Evolutionary conservation across 2,113 vertebrate genomes (phyloP), one percentile per base, ranked within the genome.

Genomic region (Coregonus clupeaformis): DNA sequence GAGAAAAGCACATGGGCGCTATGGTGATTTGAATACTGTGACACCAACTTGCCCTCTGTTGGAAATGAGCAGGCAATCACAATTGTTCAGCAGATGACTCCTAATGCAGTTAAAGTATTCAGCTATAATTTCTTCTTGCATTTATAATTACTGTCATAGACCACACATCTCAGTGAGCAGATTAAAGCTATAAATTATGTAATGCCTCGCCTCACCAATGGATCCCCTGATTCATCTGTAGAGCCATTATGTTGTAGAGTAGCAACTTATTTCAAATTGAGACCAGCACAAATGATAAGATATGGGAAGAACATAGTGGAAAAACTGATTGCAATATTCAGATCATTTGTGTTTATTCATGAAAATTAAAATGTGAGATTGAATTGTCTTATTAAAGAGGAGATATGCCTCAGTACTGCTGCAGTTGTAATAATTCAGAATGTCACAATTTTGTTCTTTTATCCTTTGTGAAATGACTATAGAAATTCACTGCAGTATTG

Each of bases 81-180:
- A 91, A 95, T 96, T 96, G 95, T 96, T 98, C 97, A 97, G 98
- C 97, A 96, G 92, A 97, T 94, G 93, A 94, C 95, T 95, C 95
- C 95, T 99, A 98, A 98, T 98, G 97, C 95, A 96, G 96, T 98
- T 97, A 96, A 97, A 96, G 96, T 96, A 96, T 97, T 99, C 97
- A 93, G 95, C 96, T 95, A 97, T 98, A 97, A 98, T 98, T 99
- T 96, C 95, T 97, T 93, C 95, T 94, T 97, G 98, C 97, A 98
- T 98, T 98, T 98, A 98, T 99, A 99, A 99, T 99, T 99, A 98
- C 96, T 97, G 97, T 97, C 97, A 97, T 95, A 97, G 97, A 96
- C 95, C 96, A 94, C 95, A 99, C 97, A 98, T 97, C 97, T 99
- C 98, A 96, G 93, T 96, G 97, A 98, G 95, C 96, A 98, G 96